Percentiles rank a stretch among this genome's conserved stretches.
phyloP scores from a whole-genome alignment of 2,888 invertebrate species.

The Pasiphila rectangulata region DNA sequence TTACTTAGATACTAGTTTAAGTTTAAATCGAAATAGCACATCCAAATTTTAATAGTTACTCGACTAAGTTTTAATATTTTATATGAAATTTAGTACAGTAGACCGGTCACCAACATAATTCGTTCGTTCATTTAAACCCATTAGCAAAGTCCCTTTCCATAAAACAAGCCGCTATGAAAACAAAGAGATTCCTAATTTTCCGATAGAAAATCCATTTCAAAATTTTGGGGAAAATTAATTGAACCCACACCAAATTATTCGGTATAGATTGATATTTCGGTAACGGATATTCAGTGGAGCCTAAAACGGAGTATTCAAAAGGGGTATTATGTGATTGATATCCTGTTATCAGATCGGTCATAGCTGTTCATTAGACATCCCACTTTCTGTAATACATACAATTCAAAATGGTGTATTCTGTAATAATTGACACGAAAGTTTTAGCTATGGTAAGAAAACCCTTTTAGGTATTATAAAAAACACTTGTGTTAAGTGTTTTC shows the following conservation, averaged over 20 bases:
- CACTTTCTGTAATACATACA: no score
- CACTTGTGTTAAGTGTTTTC: no score
- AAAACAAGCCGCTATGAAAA: conserved; percentile 14
- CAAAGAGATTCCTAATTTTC: conserved; percentile 15
- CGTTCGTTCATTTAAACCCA: conserved; percentile 4
- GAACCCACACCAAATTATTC: conserved; percentile 11
- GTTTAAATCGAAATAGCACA: no score
- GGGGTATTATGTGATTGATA: neutral
- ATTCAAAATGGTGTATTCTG: no score
- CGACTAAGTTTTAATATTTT: neutral
- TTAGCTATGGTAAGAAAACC: no score
- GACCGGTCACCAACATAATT: conserved; percentile 4
- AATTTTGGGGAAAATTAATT: conserved; percentile 16
- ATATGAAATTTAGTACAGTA: neutral
- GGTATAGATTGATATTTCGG: neutral
- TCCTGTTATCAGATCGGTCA: no score
- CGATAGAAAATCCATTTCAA: conserved; percentile 18
- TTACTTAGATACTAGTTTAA: no score
- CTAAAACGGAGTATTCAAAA: neutral
- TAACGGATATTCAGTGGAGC: neutral
- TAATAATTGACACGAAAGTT: no score
- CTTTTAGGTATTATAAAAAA: no score
- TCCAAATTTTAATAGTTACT: neutral
- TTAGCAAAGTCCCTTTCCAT: conserved; percentile 6
- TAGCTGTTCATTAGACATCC: no score